These are phyloP conservation scores for Pogonomyrmex californicus DNA, from an alignment of 1,140 invertebrate species.

Conservation along the genomic window DNA sequence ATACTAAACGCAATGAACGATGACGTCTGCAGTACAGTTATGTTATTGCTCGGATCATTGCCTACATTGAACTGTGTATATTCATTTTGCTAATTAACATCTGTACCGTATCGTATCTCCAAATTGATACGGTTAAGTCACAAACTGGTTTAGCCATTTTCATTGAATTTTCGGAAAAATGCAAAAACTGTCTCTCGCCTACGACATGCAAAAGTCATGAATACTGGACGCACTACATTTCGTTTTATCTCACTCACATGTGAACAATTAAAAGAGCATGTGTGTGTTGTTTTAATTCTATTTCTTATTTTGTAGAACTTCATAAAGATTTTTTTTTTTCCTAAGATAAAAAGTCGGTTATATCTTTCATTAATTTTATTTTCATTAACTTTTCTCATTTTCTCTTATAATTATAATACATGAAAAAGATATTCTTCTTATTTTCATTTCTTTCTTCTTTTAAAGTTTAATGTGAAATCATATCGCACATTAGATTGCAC, in stretches of 20 bases:
- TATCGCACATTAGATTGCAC: not conserved
- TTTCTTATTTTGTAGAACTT: not conserved
- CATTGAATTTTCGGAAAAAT: not conserved
- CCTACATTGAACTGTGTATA: conserved; percentile 52
- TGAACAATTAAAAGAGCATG: not conserved
- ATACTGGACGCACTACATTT: not conserved
- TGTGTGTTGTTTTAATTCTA: not conserved
- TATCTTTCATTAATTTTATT: not conserved
- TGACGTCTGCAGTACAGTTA: conserved; percentile 7
- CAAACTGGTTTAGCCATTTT: not conserved
- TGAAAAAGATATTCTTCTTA: not conserved
- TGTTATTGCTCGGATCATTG: conserved; percentile 35
- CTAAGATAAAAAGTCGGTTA: not conserved
- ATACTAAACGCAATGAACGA: not conserved
- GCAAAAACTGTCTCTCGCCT: not conserved
- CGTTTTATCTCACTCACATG: not conserved
- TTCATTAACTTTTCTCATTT: not conserved
- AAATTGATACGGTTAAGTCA: not conserved
- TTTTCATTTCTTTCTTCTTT: not conserved
- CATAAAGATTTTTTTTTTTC: not conserved
- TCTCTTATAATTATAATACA: not conserved
- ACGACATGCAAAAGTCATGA: not conserved
- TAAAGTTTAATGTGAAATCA: not conserved
- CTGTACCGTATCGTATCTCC: conserved; percentile 31
- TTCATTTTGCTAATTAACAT: conserved; percentile 22